phyloP scores from a whole-genome alignment of 1,140 invertebrate species.

The Drosophila pseudoananassae region DNA sequence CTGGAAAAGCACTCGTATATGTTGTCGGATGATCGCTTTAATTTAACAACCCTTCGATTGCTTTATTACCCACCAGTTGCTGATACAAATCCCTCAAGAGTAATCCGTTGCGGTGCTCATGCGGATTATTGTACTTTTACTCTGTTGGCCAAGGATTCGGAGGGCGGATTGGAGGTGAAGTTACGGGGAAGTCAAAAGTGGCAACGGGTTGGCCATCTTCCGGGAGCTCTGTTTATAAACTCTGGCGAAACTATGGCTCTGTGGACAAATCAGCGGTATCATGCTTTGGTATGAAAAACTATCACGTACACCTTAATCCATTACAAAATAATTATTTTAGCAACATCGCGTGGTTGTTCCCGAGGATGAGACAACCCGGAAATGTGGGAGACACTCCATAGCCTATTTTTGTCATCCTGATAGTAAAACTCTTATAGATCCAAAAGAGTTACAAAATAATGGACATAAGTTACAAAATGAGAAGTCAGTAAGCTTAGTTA shows the following conservation, averaged over 20 bases:
- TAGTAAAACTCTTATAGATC: constrained; percentile 86
- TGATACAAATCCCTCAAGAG: constrained; percentile 84
- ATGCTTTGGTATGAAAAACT: constrained; percentile 87
- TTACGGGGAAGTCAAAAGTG: constrained; percentile 88
- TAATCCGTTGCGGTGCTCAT: constrained; percentile 89
- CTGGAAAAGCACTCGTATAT: constrained; percentile 87
- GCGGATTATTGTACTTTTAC: constrained; percentile 91
- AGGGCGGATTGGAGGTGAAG: constrained; percentile 87
- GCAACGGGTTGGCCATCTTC: constrained; percentile 90
- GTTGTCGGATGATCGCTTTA: constrained; percentile 86
- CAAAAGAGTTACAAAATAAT: constrained; percentile 79
- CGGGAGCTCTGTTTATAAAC: constrained; percentile 91
- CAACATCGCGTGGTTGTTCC: constrained; percentile 90
- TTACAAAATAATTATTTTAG: constrained; percentile 69
- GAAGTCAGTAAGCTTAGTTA: constrained; percentile 32
- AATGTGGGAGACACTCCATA: constrained; percentile 88
- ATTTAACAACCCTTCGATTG: constrained; percentile 88
- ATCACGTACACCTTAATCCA: neutral
- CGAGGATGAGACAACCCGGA: constrained; percentile 85
- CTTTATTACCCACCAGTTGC: constrained; percentile 88
- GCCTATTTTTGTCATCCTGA: constrained; percentile 91
- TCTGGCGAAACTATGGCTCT: constrained; percentile 91
- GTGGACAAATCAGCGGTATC: constrained; percentile 90
- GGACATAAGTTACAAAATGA: constrained; percentile 61
- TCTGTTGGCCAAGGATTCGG: constrained; percentile 89